Evolutionary conservation across 2,888 invertebrate genomes (phyloP).

Genomic region (Nomada lathburiana): DNA sequence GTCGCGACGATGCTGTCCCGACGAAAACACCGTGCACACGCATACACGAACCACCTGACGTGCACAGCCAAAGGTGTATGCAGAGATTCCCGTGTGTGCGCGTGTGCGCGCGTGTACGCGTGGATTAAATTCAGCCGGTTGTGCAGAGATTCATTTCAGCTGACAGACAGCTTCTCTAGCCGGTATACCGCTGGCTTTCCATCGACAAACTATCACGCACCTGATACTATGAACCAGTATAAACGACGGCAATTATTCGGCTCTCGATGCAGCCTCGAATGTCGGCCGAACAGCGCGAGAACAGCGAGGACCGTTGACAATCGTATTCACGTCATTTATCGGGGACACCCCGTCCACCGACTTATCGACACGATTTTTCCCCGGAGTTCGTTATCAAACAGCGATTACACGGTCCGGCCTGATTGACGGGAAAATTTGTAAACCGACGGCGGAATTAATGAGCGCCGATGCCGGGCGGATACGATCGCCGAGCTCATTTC

Average conservation of each 20-base stretch:
- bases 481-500: constrained; percentile 13
- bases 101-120: background rate
- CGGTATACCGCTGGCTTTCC: background rate
- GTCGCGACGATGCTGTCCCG: background rate
- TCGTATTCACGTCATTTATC: background rate
- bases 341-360: background rate
- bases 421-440: constrained; percentile 10
- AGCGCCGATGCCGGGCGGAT: constrained; percentile 2
- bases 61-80: background rate
- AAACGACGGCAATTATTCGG: background rate
- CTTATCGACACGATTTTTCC: too few relatives aligned
- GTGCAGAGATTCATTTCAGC: constrained; percentile 20
- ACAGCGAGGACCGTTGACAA: too few relatives aligned
- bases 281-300: too few relatives aligned
- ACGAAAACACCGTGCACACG: background rate
- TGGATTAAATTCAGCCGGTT: constrained; percentile 18
- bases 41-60: constrained; percentile 29
- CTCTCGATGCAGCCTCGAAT: background rate
- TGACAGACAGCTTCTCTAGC: background rate
- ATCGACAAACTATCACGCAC: background rate
- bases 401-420: too few relatives aligned
- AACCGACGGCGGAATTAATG: constrained; percentile 2
- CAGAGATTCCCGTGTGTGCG: background rate
- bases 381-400: too few relatives aligned
- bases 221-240: constrained; percentile 8